These are phyloP conservation scores for Jaculus jaculus DNA, from an alignment of 2,113 vertebrate genomes.

Conservation along the genomic window DNA sequence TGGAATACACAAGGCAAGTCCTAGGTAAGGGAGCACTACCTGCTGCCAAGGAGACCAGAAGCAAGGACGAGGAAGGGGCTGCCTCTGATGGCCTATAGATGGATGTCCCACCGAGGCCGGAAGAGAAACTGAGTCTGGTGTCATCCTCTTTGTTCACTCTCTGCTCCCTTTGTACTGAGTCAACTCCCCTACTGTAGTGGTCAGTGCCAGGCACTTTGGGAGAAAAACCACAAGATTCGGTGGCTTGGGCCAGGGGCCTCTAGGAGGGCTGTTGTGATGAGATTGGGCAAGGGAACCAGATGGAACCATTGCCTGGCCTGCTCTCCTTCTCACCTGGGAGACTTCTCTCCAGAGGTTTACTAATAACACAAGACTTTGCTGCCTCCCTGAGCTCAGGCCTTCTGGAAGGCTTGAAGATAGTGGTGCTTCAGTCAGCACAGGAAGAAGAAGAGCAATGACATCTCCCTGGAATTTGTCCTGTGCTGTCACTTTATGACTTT, in stretches of 20 bases:
- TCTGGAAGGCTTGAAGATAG: neutral
- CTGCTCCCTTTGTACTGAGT: neutral
- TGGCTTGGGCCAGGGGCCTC: neutral
- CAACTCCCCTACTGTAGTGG: too few relatives aligned
- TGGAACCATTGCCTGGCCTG: neutral
- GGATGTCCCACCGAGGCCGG: neutral
- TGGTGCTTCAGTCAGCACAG: neutral
- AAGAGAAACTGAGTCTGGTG: neutral
- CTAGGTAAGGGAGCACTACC: neutral
- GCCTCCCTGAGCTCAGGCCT: constrained; percentile 14
- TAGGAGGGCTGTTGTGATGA: neutral
- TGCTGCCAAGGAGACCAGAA: neutral
- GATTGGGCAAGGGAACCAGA: neutral
- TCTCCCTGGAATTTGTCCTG: neutral
- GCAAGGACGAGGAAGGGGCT: too few relatives aligned
- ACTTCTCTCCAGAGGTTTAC: neutral
- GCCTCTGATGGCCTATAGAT: neutral
- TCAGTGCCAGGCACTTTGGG: neutral
- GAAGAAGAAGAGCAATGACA: neutral
- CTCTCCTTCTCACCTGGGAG: neutral
- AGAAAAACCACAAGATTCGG: neutral
- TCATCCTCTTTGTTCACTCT: neutral
- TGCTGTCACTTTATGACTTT: neutral
- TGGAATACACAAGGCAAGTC: neutral
- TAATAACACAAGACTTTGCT: neutral